phyloP scores from a whole-genome alignment of 2,888 invertebrate species.

The Leptinotarsa tumamoca region DNA sequence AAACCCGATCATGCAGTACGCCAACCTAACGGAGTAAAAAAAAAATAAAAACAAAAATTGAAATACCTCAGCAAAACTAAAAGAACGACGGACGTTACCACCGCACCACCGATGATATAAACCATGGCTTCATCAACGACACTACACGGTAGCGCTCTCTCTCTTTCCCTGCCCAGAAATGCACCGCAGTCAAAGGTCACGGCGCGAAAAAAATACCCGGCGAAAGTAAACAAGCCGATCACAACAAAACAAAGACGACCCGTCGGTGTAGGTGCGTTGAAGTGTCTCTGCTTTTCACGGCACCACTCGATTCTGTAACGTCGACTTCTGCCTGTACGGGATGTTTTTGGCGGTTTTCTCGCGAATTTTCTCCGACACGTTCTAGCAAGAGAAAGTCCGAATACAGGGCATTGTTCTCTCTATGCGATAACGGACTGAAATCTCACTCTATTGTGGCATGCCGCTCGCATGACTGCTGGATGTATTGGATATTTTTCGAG shows the following conservation, averaged over 20 bases:
- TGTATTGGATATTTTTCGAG: slow-evolving; percentile 34
- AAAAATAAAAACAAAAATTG: background rate
- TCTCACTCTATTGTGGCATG: slow-evolving; percentile 45
- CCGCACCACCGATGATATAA: slow-evolving; percentile 40
- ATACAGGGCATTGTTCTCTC: slow-evolving; percentile 4
- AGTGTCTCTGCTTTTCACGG: background rate
- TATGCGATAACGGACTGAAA: background rate
- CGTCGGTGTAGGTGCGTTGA: too few relatives aligned
- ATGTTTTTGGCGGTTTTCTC: background rate
- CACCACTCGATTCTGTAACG: background rate
- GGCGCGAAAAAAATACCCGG: slow-evolving; percentile 39
- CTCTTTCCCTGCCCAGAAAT: slow-evolving; percentile 42
- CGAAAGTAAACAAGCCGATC: background rate
- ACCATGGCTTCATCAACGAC: slow-evolving; percentile 39
- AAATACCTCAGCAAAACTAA: slow-evolving; percentile 51
- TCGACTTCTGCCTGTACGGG: background rate
- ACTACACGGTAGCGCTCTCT: slow-evolving; percentile 13
- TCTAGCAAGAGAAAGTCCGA: background rate
- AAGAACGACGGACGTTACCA: slow-evolving; percentile 46
- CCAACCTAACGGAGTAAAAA: background rate
- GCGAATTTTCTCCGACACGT: slow-evolving; percentile 6
- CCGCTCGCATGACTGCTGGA: slow-evolving; percentile 39
- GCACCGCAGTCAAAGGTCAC: slow-evolving; percentile 49
- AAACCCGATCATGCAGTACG: background rate
- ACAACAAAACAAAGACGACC: background rate